Evolutionary conservation across 2,797 vertebrate species (phyloP).

Genomic region (Chrysocyon brachyurus): DNA sequence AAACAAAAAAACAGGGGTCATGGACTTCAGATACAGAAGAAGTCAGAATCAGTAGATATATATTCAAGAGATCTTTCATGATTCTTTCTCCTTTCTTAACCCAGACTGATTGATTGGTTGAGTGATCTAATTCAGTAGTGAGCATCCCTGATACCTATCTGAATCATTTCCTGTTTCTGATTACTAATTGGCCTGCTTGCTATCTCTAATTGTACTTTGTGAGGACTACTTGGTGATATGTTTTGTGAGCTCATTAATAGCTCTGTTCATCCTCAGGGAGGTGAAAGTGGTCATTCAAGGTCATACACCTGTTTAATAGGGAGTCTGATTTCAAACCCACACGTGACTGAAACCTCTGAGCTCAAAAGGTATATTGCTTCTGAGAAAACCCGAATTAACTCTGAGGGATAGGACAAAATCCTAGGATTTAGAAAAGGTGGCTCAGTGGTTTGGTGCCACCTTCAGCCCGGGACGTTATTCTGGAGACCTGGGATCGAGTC

Average conservation of each 20-base stretch:
- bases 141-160: conserved; percentile 42
- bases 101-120: background rate
- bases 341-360: background rate
- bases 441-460: too few species aligned
- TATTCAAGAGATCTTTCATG: background rate
- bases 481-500: too few species aligned
- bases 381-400: conserved; percentile 16
- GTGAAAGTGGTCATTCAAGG: conserved; percentile 53
- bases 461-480: too few species aligned
- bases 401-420: background rate
- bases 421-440: background rate
- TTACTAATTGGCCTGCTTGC: conserved; percentile 65
- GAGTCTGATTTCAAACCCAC: conserved; percentile 63
- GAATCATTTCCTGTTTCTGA: conserved; percentile 62
- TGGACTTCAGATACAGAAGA: background rate
- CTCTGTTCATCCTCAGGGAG: conserved; percentile 64
- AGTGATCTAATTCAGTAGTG: conserved; percentile 38
- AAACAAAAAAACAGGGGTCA: background rate
- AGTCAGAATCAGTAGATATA: background rate
- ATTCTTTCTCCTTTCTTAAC: background rate
- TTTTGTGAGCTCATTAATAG: conserved; percentile 69
- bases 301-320: conserved; percentile 50
- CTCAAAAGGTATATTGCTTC: background rate
- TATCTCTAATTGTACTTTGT: conserved; percentile 53
- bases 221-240: background rate